Base-by-base conservation (phyloP, 2,888 invertebrate genomes). In the Sarcophaga carnaria region DNA sequence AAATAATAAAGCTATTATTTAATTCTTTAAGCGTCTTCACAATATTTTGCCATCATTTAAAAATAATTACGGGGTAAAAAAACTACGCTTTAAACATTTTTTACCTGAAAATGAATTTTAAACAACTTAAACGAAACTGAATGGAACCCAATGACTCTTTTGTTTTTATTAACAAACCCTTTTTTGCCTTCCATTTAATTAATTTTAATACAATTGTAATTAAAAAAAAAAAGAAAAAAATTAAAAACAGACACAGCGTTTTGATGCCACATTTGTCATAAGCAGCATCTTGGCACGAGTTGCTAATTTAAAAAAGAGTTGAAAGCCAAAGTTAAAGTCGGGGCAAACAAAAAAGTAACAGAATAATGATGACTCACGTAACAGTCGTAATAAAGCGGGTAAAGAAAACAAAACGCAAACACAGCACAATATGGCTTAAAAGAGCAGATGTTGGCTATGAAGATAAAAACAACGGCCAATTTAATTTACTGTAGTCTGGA, bases 251-350 rank as follows among this genome's bases (percentile, higher is more conserved):
- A 2, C 17, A 59, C 6, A 59, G n/a, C 17, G 17, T 54, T 54
- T 54, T 14, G 14, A 12, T 54, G 54, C 54, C 54, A 25, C 17
- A 70, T 12, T 71, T 71, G 11, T n/a, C 45, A 10, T 27, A 59
- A 25, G n/a, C 47, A 22, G 22, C 71, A 62, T 20, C 37, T 45
- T 72, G 72, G 72, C 72, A 72, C 72, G 72, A 72, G 72, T 62
- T 62, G 45, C 14, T 20, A 45, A 62, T 37, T 45, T 5, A 37
- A 72, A 72, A n/a, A 72, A 72, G 62, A 54, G n/a, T 37, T 62
- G 12, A 59, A 54, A 22, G 37, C 45, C 12, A 11, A 69, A 37
- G 37, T 37, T 37, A 37, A 37, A 37, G 37, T 37, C 37, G 8
- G 10, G 37, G 2, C 37, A 37, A 37, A 4, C 4, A 47, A 67